Conservation (phyloP, 2,888 invertebrate genomes). For the Synanthedon myopaeformis region DNA sequence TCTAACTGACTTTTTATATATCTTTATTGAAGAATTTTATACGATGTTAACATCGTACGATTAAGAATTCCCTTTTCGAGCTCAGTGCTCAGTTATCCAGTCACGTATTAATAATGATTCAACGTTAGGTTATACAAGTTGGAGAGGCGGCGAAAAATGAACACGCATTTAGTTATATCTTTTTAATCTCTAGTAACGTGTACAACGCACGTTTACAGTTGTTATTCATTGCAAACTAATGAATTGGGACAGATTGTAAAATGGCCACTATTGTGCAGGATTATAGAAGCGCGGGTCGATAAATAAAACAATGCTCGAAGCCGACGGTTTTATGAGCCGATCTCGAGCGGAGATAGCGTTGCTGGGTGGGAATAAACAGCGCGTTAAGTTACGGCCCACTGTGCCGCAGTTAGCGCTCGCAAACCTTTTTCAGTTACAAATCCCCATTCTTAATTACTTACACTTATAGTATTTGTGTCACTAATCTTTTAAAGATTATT, state of each 20-base stretch:
- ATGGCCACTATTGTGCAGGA: conserved; percentile 33
- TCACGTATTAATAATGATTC: conserved; percentile 4
- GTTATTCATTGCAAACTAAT: conserved; percentile 29
- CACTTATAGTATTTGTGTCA: too few species aligned
- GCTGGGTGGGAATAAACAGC: conserved; percentile 41
- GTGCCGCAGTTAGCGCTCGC: conserved; percentile 8
- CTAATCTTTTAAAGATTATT: too few species aligned
- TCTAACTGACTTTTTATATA: conserved; percentile 65
- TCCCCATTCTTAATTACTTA: too few species aligned
- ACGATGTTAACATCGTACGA: conserved; percentile 48
- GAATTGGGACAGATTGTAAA: conserved; percentile 37
- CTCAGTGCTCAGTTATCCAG: conserved; percentile 4
- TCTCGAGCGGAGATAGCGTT: conserved; percentile 35
- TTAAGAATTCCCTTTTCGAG: conserved; percentile 18
- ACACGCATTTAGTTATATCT: conserved; percentile 1
- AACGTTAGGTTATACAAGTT: conserved; percentile 2
- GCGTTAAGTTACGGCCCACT: conserved; percentile 29
- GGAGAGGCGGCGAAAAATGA: conserved; percentile 3
- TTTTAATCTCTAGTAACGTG: conserved; percentile 3
- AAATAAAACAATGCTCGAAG: conserved; percentile 46
- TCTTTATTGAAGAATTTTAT: conserved; percentile 55
- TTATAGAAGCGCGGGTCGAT: conserved; percentile 30
- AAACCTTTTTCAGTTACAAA: conserved; percentile 3
- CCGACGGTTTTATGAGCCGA: conserved; percentile 45
- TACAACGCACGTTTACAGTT: conserved; percentile 12